Evolutionary conservation across 2,888 invertebrate genomes (phyloP).

Genomic region (Scaeva pyrastri): DNA sequence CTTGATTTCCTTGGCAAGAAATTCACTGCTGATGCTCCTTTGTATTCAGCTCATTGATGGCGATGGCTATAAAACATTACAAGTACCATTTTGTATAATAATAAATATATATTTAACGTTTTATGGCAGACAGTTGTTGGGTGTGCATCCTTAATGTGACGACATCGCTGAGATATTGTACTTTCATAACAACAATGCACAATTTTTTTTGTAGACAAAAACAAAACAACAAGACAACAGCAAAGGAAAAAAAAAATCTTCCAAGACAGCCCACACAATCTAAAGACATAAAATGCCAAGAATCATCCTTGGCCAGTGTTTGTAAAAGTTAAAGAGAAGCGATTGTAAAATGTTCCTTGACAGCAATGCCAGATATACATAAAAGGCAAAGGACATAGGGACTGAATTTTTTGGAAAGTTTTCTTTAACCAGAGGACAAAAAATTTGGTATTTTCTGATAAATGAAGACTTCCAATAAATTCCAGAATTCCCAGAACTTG

Average conservation of each 20-base stretch:
- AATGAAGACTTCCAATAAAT: too few species aligned
- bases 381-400: not conserved
- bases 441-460: too few species aligned
- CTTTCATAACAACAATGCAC: constrained; percentile 55
- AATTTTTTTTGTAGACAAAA: not conserved
- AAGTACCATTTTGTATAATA: constrained; percentile 72
- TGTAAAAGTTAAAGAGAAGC: constrained; percentile 36
- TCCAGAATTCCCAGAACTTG: too few species aligned
- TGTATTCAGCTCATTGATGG: constrained; percentile 73
- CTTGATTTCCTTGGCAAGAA: constrained; percentile 36
- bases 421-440: too few species aligned
- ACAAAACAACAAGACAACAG: not conserved
- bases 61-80: constrained; percentile 69
- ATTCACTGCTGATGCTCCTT: constrained; percentile 40
- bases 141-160: constrained; percentile 72
- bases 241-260: not conserved
- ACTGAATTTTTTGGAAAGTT: not conserved
- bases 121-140: constrained; percentile 63
- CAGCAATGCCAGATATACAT: constrained; percentile 45
- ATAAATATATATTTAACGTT: constrained; percentile 74
- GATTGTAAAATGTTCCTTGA: constrained; percentile 21
- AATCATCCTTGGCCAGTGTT: constrained; percentile 31
- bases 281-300: constrained; percentile 29
- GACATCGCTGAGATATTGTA: constrained; percentile 8
- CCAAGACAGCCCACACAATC: constrained; percentile 35